Conservation (phyloP, 2,888 invertebrate species). For the Lacanobia wlatinum region DNA sequence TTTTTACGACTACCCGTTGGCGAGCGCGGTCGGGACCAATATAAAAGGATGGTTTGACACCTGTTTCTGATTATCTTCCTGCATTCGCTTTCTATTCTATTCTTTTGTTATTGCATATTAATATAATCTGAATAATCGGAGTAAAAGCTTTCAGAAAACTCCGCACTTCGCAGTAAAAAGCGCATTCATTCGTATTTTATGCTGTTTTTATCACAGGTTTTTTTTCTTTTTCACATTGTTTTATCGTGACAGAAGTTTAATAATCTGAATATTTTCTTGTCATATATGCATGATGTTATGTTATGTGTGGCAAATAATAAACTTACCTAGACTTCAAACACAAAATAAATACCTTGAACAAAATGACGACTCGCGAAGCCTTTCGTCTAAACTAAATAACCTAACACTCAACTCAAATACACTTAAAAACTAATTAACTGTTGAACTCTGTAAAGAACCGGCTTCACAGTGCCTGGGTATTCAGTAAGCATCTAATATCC, state of each 20-base stretch:
- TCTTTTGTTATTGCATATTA: conserved; percentile 40
- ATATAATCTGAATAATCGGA: conserved; percentile 28
- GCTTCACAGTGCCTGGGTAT: conserved; percentile 21
- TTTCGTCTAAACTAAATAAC: conserved; percentile 21
- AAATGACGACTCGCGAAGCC: background rate
- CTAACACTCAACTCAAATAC: conserved; percentile 17
- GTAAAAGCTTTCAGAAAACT: background rate
- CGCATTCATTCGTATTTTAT: background rate
- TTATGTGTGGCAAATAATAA: background rate
- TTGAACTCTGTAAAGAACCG: conserved; percentile 23
- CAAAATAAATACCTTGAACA: background rate
- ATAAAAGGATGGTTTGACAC: conserved; percentile 86
- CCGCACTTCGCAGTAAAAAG: background rate
- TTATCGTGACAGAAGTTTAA: background rate
- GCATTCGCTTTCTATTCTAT: conserved; percentile 55
- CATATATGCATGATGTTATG: background rate
- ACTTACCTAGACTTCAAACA: background rate
- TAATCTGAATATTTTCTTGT: background rate
- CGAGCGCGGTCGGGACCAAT: conserved; percentile 83
- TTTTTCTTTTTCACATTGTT: background rate
- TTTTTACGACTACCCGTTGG: conserved; percentile 88
- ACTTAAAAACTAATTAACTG: conserved; percentile 50
- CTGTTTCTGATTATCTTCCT: conserved; percentile 79
- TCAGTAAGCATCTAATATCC: conserved; percentile 57
- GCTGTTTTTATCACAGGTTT: background rate